A percentile compares a stretch with the other conserved stretches of the same genome.
These are phyloP conservation scores for Tryphoninae sp. DNA, from an alignment of 2,888 invertebrate species.

Conservation along the genomic window DNA sequence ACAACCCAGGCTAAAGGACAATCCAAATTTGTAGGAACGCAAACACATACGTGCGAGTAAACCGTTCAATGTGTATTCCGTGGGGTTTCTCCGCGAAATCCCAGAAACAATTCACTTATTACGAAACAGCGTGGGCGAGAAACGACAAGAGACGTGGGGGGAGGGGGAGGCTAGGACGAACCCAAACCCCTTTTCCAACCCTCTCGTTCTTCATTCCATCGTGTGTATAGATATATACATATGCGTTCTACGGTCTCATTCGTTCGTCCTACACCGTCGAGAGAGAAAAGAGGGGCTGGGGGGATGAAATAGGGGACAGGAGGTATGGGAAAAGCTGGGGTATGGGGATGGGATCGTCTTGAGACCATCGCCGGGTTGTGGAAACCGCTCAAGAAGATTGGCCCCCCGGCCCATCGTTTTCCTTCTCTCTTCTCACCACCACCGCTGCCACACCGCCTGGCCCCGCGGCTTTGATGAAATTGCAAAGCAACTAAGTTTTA, in stretches of 20 bases:
- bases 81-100: constrained; percentile 73
- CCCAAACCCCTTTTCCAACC: constrained; percentile 23
- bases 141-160: constrained; percentile 27
- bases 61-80: constrained; percentile 42
- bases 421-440: constrained; percentile 34
- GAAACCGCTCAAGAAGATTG: constrained; percentile 73
- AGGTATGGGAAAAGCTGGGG: too few species aligned
- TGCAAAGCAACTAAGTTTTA: constrained; percentile 77
- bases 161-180: constrained; percentile 19
- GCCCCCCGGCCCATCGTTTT: constrained; percentile 63
- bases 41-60: constrained; percentile 12
- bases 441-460: constrained; percentile 43
- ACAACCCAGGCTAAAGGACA: constrained; percentile 49
- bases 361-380: constrained; percentile 20
- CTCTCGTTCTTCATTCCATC: background rate
- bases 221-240: background rate
- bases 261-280: background rate
- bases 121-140: constrained; percentile 69
- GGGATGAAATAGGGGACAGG: background rate
- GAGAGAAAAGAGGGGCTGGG: constrained; percentile 5
- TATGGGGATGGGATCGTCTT: background rate
- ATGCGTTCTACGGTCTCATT: background rate
- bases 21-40: constrained; percentile 54
- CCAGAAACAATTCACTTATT: constrained; percentile 76
- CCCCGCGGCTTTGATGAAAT: constrained; percentile 73